Evolutionary conservation across 2,797 vertebrate species (phyloP).

Genomic region (Enteromius anoplus): DNA sequence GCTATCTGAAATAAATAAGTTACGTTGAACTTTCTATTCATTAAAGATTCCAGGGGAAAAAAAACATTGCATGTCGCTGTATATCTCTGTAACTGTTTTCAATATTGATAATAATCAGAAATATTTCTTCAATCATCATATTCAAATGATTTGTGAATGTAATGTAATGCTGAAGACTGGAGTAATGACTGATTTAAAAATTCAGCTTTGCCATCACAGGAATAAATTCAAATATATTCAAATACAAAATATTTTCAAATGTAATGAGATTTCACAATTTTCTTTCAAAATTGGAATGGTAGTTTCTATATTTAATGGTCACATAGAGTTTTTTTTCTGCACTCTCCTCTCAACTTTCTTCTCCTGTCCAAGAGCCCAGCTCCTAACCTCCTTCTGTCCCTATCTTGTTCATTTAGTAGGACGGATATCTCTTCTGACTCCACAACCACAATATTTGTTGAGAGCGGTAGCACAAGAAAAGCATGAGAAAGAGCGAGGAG

Average conservation of each 20-base stretch:
- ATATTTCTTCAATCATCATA: not conserved
- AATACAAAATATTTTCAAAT: not conserved
- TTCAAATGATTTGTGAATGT: not conserved
- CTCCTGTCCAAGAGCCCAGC: conserved; percentile 21
- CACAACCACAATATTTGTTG: conserved; percentile 31
- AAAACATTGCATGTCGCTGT: too few relatives aligned
- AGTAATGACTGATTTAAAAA: not conserved
- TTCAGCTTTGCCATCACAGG: not conserved
- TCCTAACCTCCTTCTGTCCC: conserved; percentile 34
- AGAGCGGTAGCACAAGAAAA: conserved; percentile 26
- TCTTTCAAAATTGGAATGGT: not conserved
- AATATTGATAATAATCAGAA: not conserved
- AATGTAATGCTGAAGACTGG: not conserved
- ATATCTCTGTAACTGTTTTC: not conserved
- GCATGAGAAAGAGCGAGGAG: conserved; percentile 37
- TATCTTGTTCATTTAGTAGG: conserved; percentile 20
- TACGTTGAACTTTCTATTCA: not conserved
- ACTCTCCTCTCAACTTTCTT: not conserved
- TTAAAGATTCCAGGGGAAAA: not conserved
- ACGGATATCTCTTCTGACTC: conserved; percentile 39
- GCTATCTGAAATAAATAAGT: not conserved
- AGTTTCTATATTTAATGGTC: not conserved
- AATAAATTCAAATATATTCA: not conserved
- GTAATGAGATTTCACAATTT: not conserved
- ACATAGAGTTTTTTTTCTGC: not conserved